A percentile compares a stretch with the other conserved stretches of the same genome.
These are phyloP conservation scores for Acestrorhynchus altus DNA, from an alignment of 2,797 vertebrate genomes.

Conservation along the genomic window DNA sequence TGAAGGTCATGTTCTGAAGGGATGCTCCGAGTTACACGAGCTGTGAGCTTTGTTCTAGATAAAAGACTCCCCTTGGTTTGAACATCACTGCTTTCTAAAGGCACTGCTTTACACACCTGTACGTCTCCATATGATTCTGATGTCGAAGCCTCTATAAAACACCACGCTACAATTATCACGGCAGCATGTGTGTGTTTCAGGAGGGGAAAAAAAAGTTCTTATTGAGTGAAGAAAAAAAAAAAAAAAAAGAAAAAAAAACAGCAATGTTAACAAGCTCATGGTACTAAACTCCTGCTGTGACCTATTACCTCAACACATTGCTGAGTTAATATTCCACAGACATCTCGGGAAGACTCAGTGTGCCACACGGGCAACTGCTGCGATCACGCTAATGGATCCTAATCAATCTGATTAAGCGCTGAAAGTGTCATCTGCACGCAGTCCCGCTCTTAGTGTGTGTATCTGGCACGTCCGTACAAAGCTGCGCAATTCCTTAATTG, in stretches of 20 bases:
- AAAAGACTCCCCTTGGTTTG: conserved; percentile 9
- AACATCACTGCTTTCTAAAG: conserved; percentile 9
- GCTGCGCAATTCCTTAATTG: conserved; percentile 32
- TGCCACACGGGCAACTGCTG: conserved; percentile 14
- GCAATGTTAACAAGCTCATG: conserved; percentile 55
- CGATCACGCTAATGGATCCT: conserved; percentile 44
- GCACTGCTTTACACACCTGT: conserved; percentile 48
- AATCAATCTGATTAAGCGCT: conserved; percentile 40
- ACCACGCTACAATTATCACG: conserved; percentile 50
- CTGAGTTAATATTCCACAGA: conserved; percentile 52
- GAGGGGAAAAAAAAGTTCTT: neutral
- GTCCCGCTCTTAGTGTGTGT: neutral
- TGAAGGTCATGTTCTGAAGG: conserved; percentile 21
- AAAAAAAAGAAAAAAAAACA: conserved; percentile 39
- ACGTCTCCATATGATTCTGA: conserved; percentile 24
- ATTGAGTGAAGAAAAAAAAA: conserved; percentile 40
- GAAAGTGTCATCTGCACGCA: conserved; percentile 15
- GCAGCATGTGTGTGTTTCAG: conserved; percentile 26
- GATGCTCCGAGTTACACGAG: neutral
- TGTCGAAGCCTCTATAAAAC: conserved; percentile 51
- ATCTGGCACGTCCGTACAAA: conserved; percentile 10
- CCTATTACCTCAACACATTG: conserved; percentile 50
- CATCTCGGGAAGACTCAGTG: conserved; percentile 30
- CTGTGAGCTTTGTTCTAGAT: neutral
- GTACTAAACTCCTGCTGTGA: conserved; percentile 48